Evolutionary conservation across 2,797 vertebrate genomes (phyloP), one percentile per base, ranked within the genome.

Genomic region (Brotula barbata): DNA sequence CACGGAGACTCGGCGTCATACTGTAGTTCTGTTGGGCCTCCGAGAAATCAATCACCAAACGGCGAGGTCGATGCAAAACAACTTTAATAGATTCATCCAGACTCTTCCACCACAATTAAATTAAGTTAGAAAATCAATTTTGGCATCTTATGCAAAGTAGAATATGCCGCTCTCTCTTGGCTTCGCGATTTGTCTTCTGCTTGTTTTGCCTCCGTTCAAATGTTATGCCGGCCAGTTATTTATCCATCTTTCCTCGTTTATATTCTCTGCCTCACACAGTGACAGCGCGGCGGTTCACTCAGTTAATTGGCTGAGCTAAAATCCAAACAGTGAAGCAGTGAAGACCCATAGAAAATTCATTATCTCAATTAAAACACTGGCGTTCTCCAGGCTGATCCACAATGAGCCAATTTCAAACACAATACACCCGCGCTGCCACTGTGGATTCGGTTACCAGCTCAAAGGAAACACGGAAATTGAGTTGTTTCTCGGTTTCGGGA

Each of bases 81-180:
- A 74, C 73, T 80, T 74, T 70, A 85, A 85, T 85, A 73, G 71
- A 84, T 87, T 81, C 73, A 80, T 78, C 73, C 75, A 61, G 76
- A 77, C 77, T 81, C 70, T 72, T 82, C 80, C 46, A 28, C 64
- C 61, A 57, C 83, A 85, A 88, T 89, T 86, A 77, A 74, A 89
- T 88, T 80, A 84, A 60, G 73, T 74, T 68, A 66, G 65, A 84
- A 86, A 89, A 88, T 90, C 84, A 81, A 88, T 89, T 78, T 73
- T 25, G 7, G 76, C 65, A 80, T 83, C 76, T 83, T 73, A 80
- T 83, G 82, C 70, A 84, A 83, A 87, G 83, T 66, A 77, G 75
- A 77, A 71, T 73, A 65, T 60, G 70, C 61, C 73, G 56, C 54
- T 78, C 66, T 77, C 22, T 50, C 67, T 54, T 56, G 44, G 62